These are phyloP conservation scores for Desmophyllum pertusum DNA, from an alignment of 92 coral and sea anemone species.

Conservation along the genomic window DNA sequence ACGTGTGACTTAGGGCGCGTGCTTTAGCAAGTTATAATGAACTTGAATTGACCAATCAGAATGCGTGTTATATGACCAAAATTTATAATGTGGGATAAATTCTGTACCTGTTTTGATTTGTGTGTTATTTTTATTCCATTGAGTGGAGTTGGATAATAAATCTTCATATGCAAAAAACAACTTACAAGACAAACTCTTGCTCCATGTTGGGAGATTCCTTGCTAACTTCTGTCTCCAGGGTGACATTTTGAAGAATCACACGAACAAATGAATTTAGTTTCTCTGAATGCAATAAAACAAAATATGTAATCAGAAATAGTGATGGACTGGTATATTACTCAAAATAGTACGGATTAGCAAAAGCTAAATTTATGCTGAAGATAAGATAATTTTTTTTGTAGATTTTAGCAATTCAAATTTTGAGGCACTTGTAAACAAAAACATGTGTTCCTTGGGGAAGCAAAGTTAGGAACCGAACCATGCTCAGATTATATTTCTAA, in stretches of 20 bases:
- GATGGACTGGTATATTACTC: not conserved
- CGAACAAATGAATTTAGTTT: slow-evolving; percentile 81
- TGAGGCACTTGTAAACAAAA: slow-evolving; percentile 16
- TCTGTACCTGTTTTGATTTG: too few species aligned
- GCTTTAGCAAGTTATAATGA: too few species aligned
- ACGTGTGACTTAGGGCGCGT: too few species aligned
- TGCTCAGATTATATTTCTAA: not conserved
- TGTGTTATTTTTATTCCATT: too few species aligned
- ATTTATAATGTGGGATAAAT: too few species aligned
- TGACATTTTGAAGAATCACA: slow-evolving; percentile 84
- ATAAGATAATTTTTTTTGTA: too few species aligned
- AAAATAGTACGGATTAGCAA: not conserved
- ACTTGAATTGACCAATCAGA: too few species aligned
- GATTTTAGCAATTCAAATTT: slow-evolving; percentile 8
- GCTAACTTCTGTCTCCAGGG: slow-evolving; percentile 80
- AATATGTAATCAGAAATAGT: too few species aligned
- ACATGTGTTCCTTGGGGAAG: not conserved
- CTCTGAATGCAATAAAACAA: slow-evolving; percentile 40
- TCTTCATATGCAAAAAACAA: not conserved
- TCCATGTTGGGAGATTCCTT: slow-evolving; percentile 88
- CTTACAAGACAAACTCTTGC: slow-evolving; percentile 97
- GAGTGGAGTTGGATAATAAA: not conserved
- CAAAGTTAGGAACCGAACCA: not conserved
- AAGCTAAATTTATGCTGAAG: not conserved
- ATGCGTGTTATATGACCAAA: not conserved